Base-by-base conservation (phyloP, 2,888 invertebrate species). In the Rhamphomyia laevipes region DNA sequence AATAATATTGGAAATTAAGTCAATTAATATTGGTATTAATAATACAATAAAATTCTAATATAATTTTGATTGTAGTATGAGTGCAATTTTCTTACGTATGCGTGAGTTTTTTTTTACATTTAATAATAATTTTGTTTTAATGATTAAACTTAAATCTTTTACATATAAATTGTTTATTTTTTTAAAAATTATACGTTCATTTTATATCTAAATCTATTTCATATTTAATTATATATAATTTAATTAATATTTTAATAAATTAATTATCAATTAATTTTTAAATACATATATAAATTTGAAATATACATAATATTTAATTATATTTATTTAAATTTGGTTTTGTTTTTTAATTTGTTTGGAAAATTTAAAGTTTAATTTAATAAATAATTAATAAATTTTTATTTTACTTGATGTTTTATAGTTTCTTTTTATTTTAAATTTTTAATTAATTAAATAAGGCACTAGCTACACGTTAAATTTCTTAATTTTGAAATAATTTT, bases 391-490 rank as follows among this genome's bases (percentile, higher is more conserved):
- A 17, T 41, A 41, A 41, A 17, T 5, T 12, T 21, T 21, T 41
- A 4, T 13, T 17, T 21, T 23, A 23, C 2, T 6, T n/a, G 13
- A 11, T 41, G 13, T 35, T 35, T 13, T n/a, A 35, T 35, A n/a
- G 13, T n/a, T 4, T 35, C 13, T 9, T n/a, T 35, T 35, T 35
- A 4, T 35, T 35, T 35, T 11, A n/a, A n/a, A n/a, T 33, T 33
- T 33, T 33, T 33, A 9, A 3, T 33, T 17, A 38, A 48, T 47
- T 50, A 51, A 47, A 64, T 66, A 68, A 68, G 68, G 68, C 68
- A 68, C 66, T 68, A 68, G 67, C 63, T 66, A 65, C 68, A 68
- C 68, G 63, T 63, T 27, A 4, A 27, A 27, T 15, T 27, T 42
- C 27, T 41, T 42, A 18, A 42, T 16, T 23, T n/a, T 13, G 10